Base-by-base conservation (phyloP, 2,797 vertebrate genomes). In the Aplochiton taeniatus region DNA sequence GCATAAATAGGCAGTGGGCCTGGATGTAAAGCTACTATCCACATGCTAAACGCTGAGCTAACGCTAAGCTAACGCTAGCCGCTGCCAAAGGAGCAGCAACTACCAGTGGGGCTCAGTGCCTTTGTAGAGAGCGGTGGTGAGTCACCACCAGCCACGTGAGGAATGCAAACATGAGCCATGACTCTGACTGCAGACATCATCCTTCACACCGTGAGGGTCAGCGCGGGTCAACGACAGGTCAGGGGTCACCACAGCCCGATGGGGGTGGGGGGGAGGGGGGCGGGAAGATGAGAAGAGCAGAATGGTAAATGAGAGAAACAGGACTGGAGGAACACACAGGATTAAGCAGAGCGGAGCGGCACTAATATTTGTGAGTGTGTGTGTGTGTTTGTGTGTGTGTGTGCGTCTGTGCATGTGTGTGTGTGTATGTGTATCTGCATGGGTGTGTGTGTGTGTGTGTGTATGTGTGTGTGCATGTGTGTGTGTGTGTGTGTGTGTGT, bases 161-260 rank as follows among this genome's bases (percentile, higher is more conserved):
- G 72, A 86, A 83, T 77, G 69, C 44, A 55, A 75, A 71, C 68
- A 73, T 61, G 73, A 79, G 77, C 55, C 50, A 74, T 50, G 41
- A 48, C 48, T 57, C 52, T 71, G 20, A 18, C 18, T 51, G 52
- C n/a, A 54, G 61, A 45, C 53, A 10, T 18, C 47, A 9, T 12
- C 60, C 51, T 49, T 53, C 51, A 65, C 71, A 65, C 41, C 57
- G 51, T 58, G 50, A 31, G 59, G 72, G 58, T 57, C 52, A 58
- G 69, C 54, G 43, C 57, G 76, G 75, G 63, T 84, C 70, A 44
- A 46, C 8, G 2, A 46, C 66, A 70, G 74, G 76, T 75, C 69
- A 83, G 55, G 41, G 74, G 70, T 77, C 72, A 78, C 8, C 58
- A 47, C 60, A 68, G 58, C 68, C 48, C 44, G 14, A 43, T 18